These are phyloP conservation scores for Trochalopteron elliotii DNA, from an alignment of 2,113 vertebrate species.

Conservation along the genomic window DNA sequence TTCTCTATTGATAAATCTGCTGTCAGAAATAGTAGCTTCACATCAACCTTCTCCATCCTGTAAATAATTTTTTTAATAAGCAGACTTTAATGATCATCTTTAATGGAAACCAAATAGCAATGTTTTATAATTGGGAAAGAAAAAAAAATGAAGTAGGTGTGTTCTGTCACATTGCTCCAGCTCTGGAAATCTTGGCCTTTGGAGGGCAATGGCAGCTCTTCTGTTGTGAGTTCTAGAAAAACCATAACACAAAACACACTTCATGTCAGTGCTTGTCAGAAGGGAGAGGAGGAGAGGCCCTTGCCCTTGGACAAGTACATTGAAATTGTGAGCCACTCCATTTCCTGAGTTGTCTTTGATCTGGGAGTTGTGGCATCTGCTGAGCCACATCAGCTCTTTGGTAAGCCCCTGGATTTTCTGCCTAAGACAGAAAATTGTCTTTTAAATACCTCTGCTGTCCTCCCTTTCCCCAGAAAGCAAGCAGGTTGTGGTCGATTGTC, in stretches of 20 bases:
- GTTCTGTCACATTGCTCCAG: not conserved
- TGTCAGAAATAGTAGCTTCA: not conserved
- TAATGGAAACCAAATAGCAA: not conserved
- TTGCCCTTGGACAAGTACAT: not conserved
- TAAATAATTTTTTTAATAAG: not conserved
- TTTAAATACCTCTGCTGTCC: not conserved
- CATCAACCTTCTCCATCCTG: not conserved
- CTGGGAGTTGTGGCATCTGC: not conserved
- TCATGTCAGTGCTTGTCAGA: not conserved
- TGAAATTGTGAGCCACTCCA: not conserved
- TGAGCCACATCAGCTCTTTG: not conserved
- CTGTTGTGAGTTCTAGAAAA: not conserved
- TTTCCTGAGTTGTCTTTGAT: not conserved
- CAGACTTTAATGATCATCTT: not conserved
- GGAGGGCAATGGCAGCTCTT: not conserved
- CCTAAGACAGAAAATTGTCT: not conserved
- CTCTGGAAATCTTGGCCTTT: not conserved
- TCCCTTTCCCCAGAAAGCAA: not conserved
- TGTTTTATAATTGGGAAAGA: not conserved
- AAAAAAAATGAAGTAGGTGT: not conserved
- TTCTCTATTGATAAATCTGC: not conserved
- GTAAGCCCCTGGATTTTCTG: not conserved
- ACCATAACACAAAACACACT: not conserved
- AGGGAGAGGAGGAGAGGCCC: not conserved
- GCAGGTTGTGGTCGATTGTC: not conserved